These are phyloP conservation scores for Notamacropus eugenii DNA, from an alignment of 2,797 vertebrate species.

Conservation along the genomic window DNA sequence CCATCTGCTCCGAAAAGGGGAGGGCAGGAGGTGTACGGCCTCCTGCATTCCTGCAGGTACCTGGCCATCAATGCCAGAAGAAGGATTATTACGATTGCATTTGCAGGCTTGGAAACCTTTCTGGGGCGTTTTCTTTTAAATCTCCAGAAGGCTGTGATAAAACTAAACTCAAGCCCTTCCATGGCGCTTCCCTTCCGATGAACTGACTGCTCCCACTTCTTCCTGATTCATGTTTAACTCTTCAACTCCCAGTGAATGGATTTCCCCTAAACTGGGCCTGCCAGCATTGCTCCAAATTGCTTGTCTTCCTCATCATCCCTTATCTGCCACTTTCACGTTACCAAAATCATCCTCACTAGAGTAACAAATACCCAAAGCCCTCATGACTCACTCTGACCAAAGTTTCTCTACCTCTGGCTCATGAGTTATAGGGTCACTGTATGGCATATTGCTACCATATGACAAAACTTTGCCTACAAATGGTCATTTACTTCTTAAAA, in stretches of 20 bases:
- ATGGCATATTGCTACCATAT: background rate
- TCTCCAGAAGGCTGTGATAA: background rate
- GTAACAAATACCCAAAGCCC: background rate
- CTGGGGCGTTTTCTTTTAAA: background rate
- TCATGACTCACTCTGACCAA: background rate
- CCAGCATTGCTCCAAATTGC: background rate
- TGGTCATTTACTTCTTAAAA: background rate
- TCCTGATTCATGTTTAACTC: background rate
- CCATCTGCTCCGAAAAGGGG: background rate
- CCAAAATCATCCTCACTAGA: background rate
- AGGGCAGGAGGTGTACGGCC: background rate
- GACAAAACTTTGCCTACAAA: background rate
- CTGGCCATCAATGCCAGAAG: background rate
- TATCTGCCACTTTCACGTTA: background rate
- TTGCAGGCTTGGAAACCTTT: background rate
- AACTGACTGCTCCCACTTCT: background rate
- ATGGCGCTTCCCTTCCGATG: background rate
- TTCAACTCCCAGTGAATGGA: background rate
- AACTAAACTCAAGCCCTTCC: background rate
- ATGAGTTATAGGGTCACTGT: background rate
- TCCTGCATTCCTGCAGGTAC: background rate
- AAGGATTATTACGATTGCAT: background rate
- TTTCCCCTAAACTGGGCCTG: background rate
- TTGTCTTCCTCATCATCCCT: background rate
- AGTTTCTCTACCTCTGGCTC: background rate